Evolutionary conservation across 2,797 vertebrate species (phyloP), one percentile per base, ranked within the genome.

Genomic region (Amphiprion clarkii): DNA sequence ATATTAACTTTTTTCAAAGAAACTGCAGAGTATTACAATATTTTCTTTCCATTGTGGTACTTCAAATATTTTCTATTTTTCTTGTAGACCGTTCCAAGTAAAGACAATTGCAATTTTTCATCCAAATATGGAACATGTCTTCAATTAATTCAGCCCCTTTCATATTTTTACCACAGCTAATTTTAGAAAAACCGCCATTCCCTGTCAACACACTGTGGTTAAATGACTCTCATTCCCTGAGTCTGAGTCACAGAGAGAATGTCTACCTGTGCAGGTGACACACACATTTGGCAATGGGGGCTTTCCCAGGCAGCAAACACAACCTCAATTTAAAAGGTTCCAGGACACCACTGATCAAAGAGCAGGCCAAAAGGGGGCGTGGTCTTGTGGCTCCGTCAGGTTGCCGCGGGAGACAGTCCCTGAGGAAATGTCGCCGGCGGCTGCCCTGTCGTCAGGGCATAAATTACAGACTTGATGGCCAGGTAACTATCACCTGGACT

Each of bases 401-500:
- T 85, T 74, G 79, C 83, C 16, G 58, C 4, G 19, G 67, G 86
- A 91, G 88, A 90, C 84, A 8, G 81, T 81, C 81, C 77, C 67
- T 49, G 67, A 74, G 86, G 85, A 86, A 82, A 84, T n/a, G 83
- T 79, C 54, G 61, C 79, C 36, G 54, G 6, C 36, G 59, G 29
- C 76, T 76, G 51, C 52, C 72, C 77, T 76, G 86, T 82, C 33
- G 53, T 85, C 80, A 77, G 55, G 59, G 51, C 48, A n/a, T 44
- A 90, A 92, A 94, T 93, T 91, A 94, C 78, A 94, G 89, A 72
- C 82, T 76, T 29, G 56, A 68, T 23, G 76, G 31, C 12, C 81
- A 86, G 85, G 84, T 92, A 93, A 93, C 19, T 84, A 89, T 88
- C 80, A 91, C 87, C 82, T 92, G 78, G 63, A 68, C 80, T 3